Base-by-base conservation (phyloP, 2,113 vertebrate species). In the Atrichornis clamosus region DNA sequence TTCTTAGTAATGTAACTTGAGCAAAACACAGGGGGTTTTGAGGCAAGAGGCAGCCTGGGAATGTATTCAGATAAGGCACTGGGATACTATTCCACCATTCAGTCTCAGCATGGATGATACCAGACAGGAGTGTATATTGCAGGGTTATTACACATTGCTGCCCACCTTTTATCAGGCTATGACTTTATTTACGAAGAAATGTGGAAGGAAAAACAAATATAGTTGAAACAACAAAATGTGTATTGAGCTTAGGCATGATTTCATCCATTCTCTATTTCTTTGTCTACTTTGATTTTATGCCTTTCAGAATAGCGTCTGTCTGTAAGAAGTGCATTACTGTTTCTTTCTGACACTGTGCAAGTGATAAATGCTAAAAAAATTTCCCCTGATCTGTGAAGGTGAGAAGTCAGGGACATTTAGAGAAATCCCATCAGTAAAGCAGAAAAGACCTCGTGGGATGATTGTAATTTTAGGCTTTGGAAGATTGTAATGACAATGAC, bases 261-360 rank as follows among this genome's bases (percentile, higher is more conserved):
- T 82, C 52, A 68, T 72, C 35, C 17, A 23, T 90, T 80, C n/a
- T 84, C 28, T 73, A 37, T 79, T 87, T 78, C 74, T 95, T 90
- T 81, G 49, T 56, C 39, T 68, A 59, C 33, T 82, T 93, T 69
- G 67, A 73, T 94, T 96, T 95, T 85, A 76, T 96, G 49, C 26
- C 74, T 26, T 89, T 83, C 41, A 79, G 65, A 89, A 72, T 26
- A 76, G 28, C 2, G 3, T 77, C 35, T n/a, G 58, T 68, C 62
- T 39, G 7, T 68, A 81, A 37, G 53, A 82, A 82, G 44, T 68
- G 28, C 28, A 46, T 84, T 63, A 58, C 42, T 80, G 42, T 58
- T 86, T 69, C 22, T 89, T 84, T 79, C 37, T 93, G 60, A 76
- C 28, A 69, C 24, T n/a, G 10, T 30, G 22, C 28, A 47, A 78